phyloP scores from a whole-genome alignment of 2,888 invertebrate genomes.

The Orthosia cruda region DNA sequence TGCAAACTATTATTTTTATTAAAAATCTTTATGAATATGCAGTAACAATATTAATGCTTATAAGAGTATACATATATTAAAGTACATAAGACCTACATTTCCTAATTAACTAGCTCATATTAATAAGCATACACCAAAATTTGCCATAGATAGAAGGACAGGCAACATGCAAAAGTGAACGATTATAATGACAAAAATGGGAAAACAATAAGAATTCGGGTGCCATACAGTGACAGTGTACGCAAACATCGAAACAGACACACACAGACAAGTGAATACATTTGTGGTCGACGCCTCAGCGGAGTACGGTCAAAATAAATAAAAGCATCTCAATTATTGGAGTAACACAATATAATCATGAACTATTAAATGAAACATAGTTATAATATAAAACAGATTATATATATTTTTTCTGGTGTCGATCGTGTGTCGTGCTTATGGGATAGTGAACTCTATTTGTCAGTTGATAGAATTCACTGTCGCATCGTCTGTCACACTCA shows the following conservation, averaged over 20 bases:
- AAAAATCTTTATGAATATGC: constrained; percentile 57
- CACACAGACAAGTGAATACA: constrained; percentile 91
- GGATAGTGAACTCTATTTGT: constrained; percentile 85
- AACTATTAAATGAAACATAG: constrained; percentile 90
- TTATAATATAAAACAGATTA: constrained; percentile 91
- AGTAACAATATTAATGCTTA: constrained; percentile 52
- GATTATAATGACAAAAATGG: constrained; percentile 83
- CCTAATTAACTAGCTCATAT: constrained; percentile 61
- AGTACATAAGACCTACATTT: constrained; percentile 58
- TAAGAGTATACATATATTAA: constrained; percentile 45
- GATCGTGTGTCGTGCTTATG: constrained; percentile 89
- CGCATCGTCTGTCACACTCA: constrained; percentile 88
- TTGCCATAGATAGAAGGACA: constrained; percentile 77
- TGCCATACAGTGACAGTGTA: constrained; percentile 90
- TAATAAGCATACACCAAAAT: constrained; percentile 70
- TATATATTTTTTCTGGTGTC: constrained; percentile 88
- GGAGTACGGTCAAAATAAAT: constrained; percentile 91
- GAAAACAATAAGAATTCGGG: constrained; percentile 80
- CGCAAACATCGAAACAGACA: constrained; percentile 91
- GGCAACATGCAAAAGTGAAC: constrained; percentile 89
- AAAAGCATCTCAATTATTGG: constrained; percentile 91
- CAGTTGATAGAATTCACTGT: constrained; percentile 84
- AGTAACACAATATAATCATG: constrained; percentile 92
- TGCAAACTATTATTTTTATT: constrained; percentile 72
- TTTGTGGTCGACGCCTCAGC: constrained; percentile 91